Conservation (phyloP, 2,113 vertebrate genomes). For the Cairina moschata region DNA sequence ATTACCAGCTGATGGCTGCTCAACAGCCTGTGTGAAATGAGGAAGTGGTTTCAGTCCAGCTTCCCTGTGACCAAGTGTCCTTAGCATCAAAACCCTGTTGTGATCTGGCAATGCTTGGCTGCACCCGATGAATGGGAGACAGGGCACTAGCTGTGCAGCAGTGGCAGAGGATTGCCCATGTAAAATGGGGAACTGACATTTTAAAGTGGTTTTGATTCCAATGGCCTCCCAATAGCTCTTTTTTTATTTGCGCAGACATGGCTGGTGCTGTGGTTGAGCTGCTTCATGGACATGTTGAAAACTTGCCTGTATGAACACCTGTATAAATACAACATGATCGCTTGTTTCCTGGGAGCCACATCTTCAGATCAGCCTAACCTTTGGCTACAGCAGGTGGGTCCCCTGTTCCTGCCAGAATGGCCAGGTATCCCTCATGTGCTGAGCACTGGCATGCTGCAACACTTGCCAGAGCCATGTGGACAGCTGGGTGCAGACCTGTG, state of each 20-base stretch:
- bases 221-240: not conserved
- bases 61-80: not conserved
- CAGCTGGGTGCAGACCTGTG: accelerated
- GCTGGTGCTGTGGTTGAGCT: not conserved
- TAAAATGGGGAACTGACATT: accelerated
- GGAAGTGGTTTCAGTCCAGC: not conserved
- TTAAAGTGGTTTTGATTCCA: not conserved
- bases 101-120: not conserved
- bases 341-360: not conserved
- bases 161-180: too few species aligned
- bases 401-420: not conserved
- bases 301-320: accelerated
- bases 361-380: not conserved
- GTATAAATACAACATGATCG: not conserved
- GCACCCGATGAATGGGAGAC: accelerated
- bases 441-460: not conserved
- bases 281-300: not conserved
- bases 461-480: not conserved
- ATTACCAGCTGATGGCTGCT: not conserved
- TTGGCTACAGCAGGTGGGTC: not conserved
- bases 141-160: not conserved
- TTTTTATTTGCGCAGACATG: not conserved
- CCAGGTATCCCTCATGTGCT: not conserved
- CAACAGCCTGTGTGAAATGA: not conserved
- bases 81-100: not conserved